Evolutionary conservation across 2,113 vertebrate genomes (phyloP), one percentile per base, ranked within the genome.

Genomic region (Todiramphus chloris): DNA sequence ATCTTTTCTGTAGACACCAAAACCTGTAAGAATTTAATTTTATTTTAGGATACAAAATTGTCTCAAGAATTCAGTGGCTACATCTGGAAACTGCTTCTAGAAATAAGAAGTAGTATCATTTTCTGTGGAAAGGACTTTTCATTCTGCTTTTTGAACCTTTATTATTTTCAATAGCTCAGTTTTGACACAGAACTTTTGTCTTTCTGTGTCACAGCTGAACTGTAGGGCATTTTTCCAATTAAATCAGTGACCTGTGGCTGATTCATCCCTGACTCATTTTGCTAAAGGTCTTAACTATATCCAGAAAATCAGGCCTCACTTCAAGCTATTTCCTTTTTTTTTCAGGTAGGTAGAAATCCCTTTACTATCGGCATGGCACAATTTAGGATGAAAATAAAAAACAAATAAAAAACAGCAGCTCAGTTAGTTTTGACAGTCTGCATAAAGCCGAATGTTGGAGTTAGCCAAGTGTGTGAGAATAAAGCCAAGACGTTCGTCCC

Each of bases 241-340:
- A 84, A 85, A 84, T 72, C 56, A 91, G 46, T 93, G 63, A 90
- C 70, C 15, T 70, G 55, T 37, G 7, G 31, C 68, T 92, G 83
- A 95, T 87, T 95, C 89, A 97, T 82, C 64, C 35, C 80, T 96
- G 92, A 93, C 55, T 93, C 75, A 92, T 80, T 94, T 85, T 69
- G 60, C 51, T 72, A 9, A 92, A 72, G 39, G 75, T 89, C 89
- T 89, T 82, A 87, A 89, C 90, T 48, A 78, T n/a, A 94, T 39
- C 44, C 53, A 76, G 72, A 92, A 25, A 88, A 75, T 41, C 35
- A 64, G 24, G 56, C 16, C 59, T 63, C 25, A 33, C 16, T 81
- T 86, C 43, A 90, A 75, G 64, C 16, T 83, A 59, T 81, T 86
- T 59, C 46, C 85, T 95, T 88, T 2, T 8, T 68, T 76, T 68